phyloP scores from a whole-genome alignment of 2,797 vertebrate species.

The Hydrolagus colliei region DNA sequence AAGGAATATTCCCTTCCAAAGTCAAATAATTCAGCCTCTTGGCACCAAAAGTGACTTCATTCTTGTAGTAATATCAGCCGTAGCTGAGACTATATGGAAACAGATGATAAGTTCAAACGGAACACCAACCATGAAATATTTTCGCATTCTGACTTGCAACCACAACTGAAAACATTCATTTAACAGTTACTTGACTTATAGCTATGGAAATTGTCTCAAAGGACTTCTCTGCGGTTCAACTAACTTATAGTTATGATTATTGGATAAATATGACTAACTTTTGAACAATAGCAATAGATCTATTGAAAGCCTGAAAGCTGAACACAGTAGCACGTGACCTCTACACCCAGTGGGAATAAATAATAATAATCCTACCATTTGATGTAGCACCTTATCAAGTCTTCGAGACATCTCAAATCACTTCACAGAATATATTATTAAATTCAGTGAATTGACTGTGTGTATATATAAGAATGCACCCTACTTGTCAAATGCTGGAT shows the following conservation, averaged over 20 bases:
- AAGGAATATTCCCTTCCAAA: constrained; percentile 28
- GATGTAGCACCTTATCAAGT: too few relatives aligned
- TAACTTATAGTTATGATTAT: background rate
- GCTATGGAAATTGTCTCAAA: background rate
- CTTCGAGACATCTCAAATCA: too few relatives aligned
- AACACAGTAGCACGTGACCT: too few relatives aligned
- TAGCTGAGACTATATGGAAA: constrained; percentile 7
- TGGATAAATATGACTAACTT: constrained; percentile 20
- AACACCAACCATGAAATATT: constrained; percentile 10
- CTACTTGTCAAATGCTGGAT: too few relatives aligned
- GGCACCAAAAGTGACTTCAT: constrained; percentile 30
- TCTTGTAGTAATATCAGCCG: constrained; percentile 23
- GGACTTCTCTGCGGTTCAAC: background rate
- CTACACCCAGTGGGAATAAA: too few relatives aligned
- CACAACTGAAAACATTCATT: constrained; percentile 15
- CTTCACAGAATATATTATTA: too few relatives aligned
- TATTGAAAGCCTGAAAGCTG: too few relatives aligned
- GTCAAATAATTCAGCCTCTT: constrained; percentile 17
- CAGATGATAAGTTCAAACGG: constrained; percentile 31
- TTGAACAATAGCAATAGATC: background rate
- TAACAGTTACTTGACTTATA: constrained; percentile 25
- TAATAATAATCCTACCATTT: too few relatives aligned
- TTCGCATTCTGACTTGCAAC: constrained; percentile 13
- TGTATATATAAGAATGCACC: too few relatives aligned
- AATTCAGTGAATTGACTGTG: too few relatives aligned